Conservation (phyloP, 2,888 invertebrate species). For the Synergus itoensis region DNA sequence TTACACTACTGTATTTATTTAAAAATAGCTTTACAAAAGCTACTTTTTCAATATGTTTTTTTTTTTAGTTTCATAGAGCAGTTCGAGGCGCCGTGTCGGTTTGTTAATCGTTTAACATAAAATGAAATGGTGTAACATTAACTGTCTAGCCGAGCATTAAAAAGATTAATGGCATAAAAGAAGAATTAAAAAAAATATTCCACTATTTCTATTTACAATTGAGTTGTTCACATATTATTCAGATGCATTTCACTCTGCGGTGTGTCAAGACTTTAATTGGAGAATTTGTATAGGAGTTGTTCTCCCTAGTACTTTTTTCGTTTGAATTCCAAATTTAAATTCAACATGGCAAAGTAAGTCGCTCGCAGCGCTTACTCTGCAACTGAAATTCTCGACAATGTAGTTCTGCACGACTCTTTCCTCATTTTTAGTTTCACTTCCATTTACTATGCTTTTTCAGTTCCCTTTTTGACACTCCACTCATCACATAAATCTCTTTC, state of each 20-base stretch:
- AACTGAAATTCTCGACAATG: not conserved
- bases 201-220: no score
- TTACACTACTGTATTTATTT: no score
- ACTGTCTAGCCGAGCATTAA: no score
- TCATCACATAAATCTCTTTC: not conserved
- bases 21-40: no score
- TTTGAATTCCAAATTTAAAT: constrained; percentile 23
- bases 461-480: not conserved
- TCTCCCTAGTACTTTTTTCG: constrained; percentile 1
- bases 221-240: constrained; percentile 12
- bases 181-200: no score
- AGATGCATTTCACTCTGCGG: constrained; percentile 13
- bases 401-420: not conserved
- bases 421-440: constrained; percentile 1
- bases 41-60: no score
- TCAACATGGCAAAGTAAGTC: constrained; percentile 13
- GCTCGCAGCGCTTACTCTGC: not conserved
- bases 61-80: no score
- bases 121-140: no score
- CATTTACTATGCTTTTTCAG: not conserved
- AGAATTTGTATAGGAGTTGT: constrained; percentile 11
- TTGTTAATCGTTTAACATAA: no score
- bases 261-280: constrained; percentile 17
- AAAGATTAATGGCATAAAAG: no score
- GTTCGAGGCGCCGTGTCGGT: no score